These are phyloP conservation scores for Limnephilus marmoratus DNA, from an alignment of 2,888 invertebrate species.

Conservation along the genomic window DNA sequence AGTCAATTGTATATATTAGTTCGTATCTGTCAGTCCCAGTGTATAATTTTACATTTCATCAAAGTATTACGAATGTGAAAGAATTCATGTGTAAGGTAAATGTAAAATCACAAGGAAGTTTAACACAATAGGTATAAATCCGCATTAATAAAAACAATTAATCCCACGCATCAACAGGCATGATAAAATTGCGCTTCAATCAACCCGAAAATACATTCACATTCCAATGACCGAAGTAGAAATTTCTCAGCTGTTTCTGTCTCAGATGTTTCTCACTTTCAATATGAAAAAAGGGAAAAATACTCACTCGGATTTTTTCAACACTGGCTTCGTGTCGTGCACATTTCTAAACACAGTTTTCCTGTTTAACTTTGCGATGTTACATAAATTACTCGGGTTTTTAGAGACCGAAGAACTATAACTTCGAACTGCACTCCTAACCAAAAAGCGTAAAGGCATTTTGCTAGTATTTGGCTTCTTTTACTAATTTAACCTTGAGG, in stretches of 20 bases:
- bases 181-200: not conserved
- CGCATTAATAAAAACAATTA: not conserved
- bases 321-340: conserved; percentile 41
- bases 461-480: conserved; percentile 4
- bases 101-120: too few relatives aligned
- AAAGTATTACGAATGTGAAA: too few relatives aligned
- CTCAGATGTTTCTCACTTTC: not conserved
- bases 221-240: not conserved
- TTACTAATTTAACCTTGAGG: not conserved
- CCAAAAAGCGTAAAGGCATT: conserved; percentile 55
- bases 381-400: conserved; percentile 51
- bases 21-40: too few relatives aligned
- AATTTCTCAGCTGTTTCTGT: not conserved
- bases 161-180: not conserved
- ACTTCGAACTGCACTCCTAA: conserved; percentile 49
- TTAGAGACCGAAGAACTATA: conserved; percentile 31
- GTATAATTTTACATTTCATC: too few relatives aligned
- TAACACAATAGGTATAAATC: not conserved
- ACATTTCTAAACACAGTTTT: conserved; percentile 45
- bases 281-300: not conserved
- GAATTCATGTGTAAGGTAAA: too few relatives aligned
- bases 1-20: too few relatives aligned
- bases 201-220: not conserved
- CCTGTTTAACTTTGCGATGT: conserved; percentile 42
- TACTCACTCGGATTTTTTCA: conserved; percentile 59